Evolutionary conservation across 1,140 invertebrate genomes (phyloP), one percentile per base, ranked within the genome.

Genomic region (Anoplolepis gracilipes): DNA sequence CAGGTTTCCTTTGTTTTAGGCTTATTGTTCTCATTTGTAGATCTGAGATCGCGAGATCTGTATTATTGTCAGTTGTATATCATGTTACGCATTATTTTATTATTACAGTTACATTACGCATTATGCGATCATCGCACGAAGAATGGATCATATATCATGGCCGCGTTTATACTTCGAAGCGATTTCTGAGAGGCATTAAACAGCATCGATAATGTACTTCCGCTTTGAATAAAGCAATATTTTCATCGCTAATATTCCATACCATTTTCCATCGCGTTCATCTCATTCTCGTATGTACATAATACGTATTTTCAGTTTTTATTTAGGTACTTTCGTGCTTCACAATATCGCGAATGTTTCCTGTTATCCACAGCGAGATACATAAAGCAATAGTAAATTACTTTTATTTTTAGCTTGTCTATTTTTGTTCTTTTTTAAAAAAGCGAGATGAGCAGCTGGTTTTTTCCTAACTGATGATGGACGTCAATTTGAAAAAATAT

Each of bases 201-300:
- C 67, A 57, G 28, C 28, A 39, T 73, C 36, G 22, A 46, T 73
- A 39, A 82, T 82, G 78, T 82, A 82, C 13, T 10, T 39, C 36
- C n/a, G 78, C 78, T 82, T 82, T 57, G 36, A 82, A 82, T 82
- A 82, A 82, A 82, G 67, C 78, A 82, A 69, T 82, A 72, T 59
- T 72, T 59, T 73, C 67, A 59, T 82, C 67, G 78, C 1, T 46
- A 59, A 30, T 62, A 13, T 36, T 81, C 49, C 22, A 19, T 49
- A 59, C 42, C 78, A 82, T 59, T 55, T 73, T 59, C 42, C 67
- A 73, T 72, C 55, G 36, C 25, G 70, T 36, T 72, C 78, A 72
- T 82, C 19, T 82, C 78, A 42, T 42, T 57, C 8, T 28, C 33
- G 11, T 53, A 69, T 33, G 10, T 81, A 64, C 2, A 25, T 19